Evolutionary conservation across 2,888 invertebrate species (phyloP).

Genomic region (Tigriopus californicus): DNA sequence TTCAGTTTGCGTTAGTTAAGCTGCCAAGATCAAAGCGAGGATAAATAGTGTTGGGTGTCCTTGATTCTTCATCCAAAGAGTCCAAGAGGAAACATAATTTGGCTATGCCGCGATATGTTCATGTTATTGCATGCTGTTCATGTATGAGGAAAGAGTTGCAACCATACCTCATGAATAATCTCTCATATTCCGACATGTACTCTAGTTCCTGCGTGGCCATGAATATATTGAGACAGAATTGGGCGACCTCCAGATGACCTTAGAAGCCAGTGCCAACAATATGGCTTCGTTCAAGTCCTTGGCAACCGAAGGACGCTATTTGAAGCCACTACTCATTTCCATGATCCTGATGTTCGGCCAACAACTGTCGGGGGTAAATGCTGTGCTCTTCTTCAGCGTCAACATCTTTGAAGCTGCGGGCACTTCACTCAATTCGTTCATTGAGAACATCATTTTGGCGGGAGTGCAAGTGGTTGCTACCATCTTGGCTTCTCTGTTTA

Average conservation of each 20-base stretch:
- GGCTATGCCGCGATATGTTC: too few species aligned
- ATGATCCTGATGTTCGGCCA: conserved; percentile 3
- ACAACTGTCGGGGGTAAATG: conserved; percentile 1
- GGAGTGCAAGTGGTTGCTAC: background rate
- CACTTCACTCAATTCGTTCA: background rate
- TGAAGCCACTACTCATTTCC: background rate
- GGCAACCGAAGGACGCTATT: background rate
- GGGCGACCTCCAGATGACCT: background rate
- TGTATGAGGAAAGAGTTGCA: too few species aligned
- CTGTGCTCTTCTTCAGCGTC: conserved; percentile 1
- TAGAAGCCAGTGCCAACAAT: background rate
- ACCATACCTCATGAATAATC: too few species aligned
- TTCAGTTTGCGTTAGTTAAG: too few species aligned
- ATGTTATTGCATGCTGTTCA: too few species aligned
- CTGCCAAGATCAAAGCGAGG: too few species aligned
- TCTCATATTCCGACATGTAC: background rate
- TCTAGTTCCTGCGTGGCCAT: background rate
- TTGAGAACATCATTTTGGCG: conserved; percentile 2
- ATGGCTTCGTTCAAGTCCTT: background rate
- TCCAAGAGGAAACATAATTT: too few species aligned
- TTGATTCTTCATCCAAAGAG: too few species aligned
- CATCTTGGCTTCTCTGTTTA: background rate
- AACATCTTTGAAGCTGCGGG: background rate
- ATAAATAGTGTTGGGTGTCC: too few species aligned
- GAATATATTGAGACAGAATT: conserved; percentile 2